These are phyloP conservation scores for Danaus plexippus DNA, from an alignment of 1,140 invertebrate species.

Conservation along the genomic window DNA sequence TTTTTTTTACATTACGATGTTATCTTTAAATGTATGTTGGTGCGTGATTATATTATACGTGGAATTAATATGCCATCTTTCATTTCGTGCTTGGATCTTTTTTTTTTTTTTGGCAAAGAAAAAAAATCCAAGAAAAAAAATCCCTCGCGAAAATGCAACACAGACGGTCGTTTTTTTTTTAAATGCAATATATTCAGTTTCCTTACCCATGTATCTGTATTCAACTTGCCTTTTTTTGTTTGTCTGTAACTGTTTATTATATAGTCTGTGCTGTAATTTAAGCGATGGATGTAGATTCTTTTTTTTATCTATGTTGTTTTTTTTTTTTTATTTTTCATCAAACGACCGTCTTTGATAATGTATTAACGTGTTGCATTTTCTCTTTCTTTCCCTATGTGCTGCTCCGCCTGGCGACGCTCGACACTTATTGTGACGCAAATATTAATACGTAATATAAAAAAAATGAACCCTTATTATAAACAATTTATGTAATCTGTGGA, in stretches of 20 bases:
- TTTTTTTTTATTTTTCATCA: slow-evolving; percentile 27
- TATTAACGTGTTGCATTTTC: slow-evolving; percentile 67
- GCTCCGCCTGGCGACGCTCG: slow-evolving; percentile 18
- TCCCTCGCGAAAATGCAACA: slow-evolving; percentile 66
- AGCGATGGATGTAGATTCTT: slow-evolving; percentile 35
- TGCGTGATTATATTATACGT: slow-evolving; percentile 45
- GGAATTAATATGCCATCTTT: slow-evolving; percentile 42
- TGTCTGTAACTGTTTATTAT: slow-evolving; percentile 22
- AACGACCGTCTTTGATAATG: slow-evolving; percentile 44
- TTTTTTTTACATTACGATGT: slow-evolving; percentile 35
- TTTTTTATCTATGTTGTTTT: slow-evolving; percentile 16
- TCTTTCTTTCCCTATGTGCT: slow-evolving; percentile 59
- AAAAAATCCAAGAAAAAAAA: slow-evolving; percentile 29
- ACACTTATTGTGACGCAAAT: not conserved
- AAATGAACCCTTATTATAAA: slow-evolving; percentile 4
- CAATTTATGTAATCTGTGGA: not conserved
- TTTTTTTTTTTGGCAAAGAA: slow-evolving; percentile 4
- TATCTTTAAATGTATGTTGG: slow-evolving; percentile 43
- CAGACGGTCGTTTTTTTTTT: slow-evolving; percentile 56
- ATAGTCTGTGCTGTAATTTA: slow-evolving; percentile 67
- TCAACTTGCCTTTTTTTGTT: slow-evolving; percentile 16
- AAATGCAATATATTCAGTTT: slow-evolving; percentile 6
- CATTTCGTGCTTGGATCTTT: slow-evolving; percentile 13
- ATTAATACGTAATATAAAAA: slow-evolving; percentile 9
- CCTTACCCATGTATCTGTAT: slow-evolving; percentile 13